These are phyloP conservation scores for Zhuqinia jingwanae DNA, from an alignment of 2,888 invertebrate species.

Conservation along the genomic window DNA sequence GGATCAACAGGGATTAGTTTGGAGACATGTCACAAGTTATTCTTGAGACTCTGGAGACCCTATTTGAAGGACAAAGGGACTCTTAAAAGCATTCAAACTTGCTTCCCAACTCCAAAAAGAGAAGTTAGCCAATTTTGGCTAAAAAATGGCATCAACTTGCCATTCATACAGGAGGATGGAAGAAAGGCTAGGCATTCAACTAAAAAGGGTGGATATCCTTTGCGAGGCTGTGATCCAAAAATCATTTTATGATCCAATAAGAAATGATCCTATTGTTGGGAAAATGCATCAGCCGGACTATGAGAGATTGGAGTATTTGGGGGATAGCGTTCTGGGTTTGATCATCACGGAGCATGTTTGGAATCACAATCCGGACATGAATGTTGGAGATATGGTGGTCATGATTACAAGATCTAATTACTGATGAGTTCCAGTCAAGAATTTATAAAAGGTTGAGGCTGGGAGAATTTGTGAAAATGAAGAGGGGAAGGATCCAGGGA, in stretches of 20 bases:
- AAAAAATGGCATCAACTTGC: background rate
- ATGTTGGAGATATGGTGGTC: background rate
- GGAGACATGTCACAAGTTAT: background rate
- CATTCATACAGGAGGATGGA: background rate
- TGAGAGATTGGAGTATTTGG: conserved; percentile 45
- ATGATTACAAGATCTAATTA: background rate
- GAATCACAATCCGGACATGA: background rate
- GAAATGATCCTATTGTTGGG: background rate
- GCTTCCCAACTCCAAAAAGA: conserved; percentile 14
- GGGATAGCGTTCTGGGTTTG: conserved; percentile 14
- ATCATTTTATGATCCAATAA: conserved; percentile 15
- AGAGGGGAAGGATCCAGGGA: background rate
- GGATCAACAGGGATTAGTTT: background rate
- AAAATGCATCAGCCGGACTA: conserved; percentile 18
- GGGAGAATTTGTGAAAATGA: background rate
- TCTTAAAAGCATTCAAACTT: background rate
- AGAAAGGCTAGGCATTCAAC: background rate
- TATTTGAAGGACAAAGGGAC: background rate
- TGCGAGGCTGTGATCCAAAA: conserved; percentile 37
- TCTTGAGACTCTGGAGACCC: conserved; percentile 8
- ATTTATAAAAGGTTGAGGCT: background rate
- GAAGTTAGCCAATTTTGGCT: conserved; percentile 2
- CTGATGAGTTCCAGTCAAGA: background rate
- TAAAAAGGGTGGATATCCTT: conserved; percentile 4
- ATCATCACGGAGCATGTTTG: background rate